Base-by-base conservation (phyloP, 2,113 vertebrate species). In the Arenaria interpres region DNA sequence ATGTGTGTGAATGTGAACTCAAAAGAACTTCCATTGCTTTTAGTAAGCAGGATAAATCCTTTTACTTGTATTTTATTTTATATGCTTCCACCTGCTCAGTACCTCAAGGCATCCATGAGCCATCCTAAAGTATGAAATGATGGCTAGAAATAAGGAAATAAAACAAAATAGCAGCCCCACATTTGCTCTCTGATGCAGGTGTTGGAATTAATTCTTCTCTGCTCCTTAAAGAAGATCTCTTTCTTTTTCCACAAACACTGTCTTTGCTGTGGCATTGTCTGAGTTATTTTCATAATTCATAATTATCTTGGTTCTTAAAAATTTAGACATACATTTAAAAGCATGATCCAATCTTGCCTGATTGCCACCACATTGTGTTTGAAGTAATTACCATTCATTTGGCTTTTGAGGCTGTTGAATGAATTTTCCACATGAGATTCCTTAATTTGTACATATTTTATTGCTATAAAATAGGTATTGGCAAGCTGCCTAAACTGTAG, bases 341-440 rank as follows among this genome's bases (percentile, higher is more conserved):
- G 96, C 98, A 97, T 98, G 98, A 98, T 99, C 98, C 98, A 99
- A 98, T 98, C 98, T 98, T 87, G 96, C 97, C 98, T 98, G 98
- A 98, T 98, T 98, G 98, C 98, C 80, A 97, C 97, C 97, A 97
- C 98, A 98, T 99, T 98, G 98, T 98, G 98, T 98, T 98, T 97
- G 97, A 98, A 98, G 98, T 99, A 99, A 99, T 98, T 98, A 98
- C 97, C 94, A 97, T 98, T 99, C 98, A 99, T 98, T 98, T 98
- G 98, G 98, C 98, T 98, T 98, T 98, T 98, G 98, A 98, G 98
- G 98, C 98, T 98, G 97, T 93, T 98, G 98, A 98, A 98, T 98
- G 98, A 98, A 99, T 98, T 98, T 98, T 98, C 98, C 98, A 98
- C 98, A 98, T 98, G 98, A 98, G 98, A 98, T 98, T 98, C 98